Conservation (phyloP, 2,888 invertebrate genomes). For the Nomada ferruginata region DNA sequence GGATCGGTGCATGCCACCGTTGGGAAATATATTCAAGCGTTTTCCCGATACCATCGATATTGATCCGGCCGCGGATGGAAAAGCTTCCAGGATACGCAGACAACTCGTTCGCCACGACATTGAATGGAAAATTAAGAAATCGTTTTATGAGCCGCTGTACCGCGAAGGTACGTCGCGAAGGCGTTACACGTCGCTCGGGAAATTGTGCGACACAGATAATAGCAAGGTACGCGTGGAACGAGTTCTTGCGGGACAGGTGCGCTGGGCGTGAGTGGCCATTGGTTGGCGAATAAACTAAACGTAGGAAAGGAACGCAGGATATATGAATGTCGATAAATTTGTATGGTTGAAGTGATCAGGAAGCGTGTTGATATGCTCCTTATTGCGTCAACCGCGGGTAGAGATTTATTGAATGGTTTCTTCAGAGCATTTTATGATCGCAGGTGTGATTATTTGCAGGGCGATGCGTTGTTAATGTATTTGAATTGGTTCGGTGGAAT, state of each 20-base stretch:
- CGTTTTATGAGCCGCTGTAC: slow-evolving; percentile 28
- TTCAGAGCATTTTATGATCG: slow-evolving; percentile 17
- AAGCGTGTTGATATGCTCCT: background rate
- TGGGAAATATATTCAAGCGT: slow-evolving; percentile 58
- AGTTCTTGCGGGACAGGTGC: slow-evolving; percentile 37
- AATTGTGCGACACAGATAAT: background rate
- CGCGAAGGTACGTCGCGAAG: background rate
- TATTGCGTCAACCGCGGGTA: slow-evolving; percentile 1
- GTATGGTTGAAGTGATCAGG: background rate
- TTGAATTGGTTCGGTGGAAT: background rate
- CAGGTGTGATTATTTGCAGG: background rate
- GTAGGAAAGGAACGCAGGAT: background rate
- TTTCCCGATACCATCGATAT: slow-evolving; percentile 54
- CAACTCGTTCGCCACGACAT: slow-evolving; percentile 4
- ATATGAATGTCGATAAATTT: background rate
- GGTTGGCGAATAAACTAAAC: slow-evolving; percentile 5
- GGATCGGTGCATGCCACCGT: slow-evolving; percentile 39
- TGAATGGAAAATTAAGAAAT: slow-evolving; percentile 53
- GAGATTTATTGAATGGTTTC: slow-evolving; percentile 34
- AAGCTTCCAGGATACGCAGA: slow-evolving; percentile 5
- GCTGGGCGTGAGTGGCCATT: background rate
- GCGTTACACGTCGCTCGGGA: background rate
- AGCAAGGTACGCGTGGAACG: background rate
- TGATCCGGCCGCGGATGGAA: slow-evolving; percentile 23
- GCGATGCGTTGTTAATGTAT: background rate